Percentiles rank a stretch among this genome's conserved stretches.
Conservation (phyloP, 2,113 vertebrate genomes). For the Hyla sarda region DNA sequence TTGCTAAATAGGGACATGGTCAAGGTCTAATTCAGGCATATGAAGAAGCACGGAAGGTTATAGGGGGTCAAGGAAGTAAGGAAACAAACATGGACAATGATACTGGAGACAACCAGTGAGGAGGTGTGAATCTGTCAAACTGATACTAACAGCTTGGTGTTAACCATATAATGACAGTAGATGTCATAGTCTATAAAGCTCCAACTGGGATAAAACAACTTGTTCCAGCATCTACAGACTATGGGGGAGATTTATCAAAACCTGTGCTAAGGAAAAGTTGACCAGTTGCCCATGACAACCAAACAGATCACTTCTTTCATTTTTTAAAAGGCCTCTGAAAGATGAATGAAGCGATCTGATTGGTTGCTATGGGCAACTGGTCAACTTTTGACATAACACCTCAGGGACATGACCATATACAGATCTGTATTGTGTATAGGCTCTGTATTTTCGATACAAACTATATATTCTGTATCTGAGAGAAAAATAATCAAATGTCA, state of each 20-base stretch:
- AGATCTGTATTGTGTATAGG: neutral
- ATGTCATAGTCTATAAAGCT: neutral
- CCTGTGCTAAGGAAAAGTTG: no score
- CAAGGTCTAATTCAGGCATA: conserved; percentile 9
- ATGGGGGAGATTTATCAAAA: no score
- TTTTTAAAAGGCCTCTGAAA: no score
- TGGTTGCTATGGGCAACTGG: no score
- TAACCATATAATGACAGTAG: conserved; percentile 29
- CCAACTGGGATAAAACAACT: neutral
- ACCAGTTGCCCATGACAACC: no score
- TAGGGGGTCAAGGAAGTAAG: conserved; percentile 33
- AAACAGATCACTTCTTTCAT: no score
- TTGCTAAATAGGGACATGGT: conserved; percentile 7
- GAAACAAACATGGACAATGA: conserved; percentile 45
- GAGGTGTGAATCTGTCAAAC: conserved; percentile 25
- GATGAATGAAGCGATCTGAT: no score
- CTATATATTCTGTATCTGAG: no score
- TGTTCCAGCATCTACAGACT: neutral
- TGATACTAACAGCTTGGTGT: neutral
- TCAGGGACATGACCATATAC: no score
- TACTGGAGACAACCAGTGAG: neutral
- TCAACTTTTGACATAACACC: no score
- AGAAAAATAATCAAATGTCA: neutral
- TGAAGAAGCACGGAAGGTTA: neutral
- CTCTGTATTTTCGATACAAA: no score